Evolutionary conservation across 1,140 invertebrate species (phyloP), one percentile per base, ranked within the genome.

Genomic region (Drosophila eugracilis): DNA sequence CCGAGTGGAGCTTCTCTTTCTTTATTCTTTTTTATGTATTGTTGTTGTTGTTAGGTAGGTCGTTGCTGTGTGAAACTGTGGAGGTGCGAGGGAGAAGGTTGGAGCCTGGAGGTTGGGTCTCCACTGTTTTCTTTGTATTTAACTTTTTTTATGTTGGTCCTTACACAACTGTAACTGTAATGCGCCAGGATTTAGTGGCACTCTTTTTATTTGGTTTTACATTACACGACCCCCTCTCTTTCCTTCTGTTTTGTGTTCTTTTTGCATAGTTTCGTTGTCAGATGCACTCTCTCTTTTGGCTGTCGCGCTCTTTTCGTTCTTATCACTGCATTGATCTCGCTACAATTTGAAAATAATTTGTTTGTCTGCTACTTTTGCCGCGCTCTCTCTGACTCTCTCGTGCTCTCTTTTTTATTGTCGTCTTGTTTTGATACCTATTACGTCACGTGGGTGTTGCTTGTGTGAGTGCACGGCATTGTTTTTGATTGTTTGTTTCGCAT

Each of bases 111-210:
- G 66, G 49, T 59, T 59, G n/a, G n/a, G 52, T 59, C 37, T 63
- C 55, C 26, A 19, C 26, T 28, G 26, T 32, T 30, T 42, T 24
- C 21, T 9, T 39, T 39, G 12, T 17, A 10, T 62, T 9, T 22
- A 24, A 7, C 2, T 5, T 21, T 55, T 71, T 66, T 60, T 49
- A 73, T 77, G 55, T 50, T 83, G 60, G 78, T 81, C 79, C 80
- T 83, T 71, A 83, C 79, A 83, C 79, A 83, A 83, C 75, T 84
- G 79, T 75, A 78, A 83, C 77, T 84, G 75, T 84, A 84, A 83
- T 83, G 79, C 58, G 79, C 63, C 62, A 78, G 79, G 79, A 83
- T 81, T 81, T 80, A 58, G 58, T 84, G 70, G 54, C 78, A 47
- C 48, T 50, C 71, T 63, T 54, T 60, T n/a, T n/a, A n/a, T n/a